Conservation (phyloP, 2,797 vertebrate species). For the Pteronotus mesoamericanus region DNA sequence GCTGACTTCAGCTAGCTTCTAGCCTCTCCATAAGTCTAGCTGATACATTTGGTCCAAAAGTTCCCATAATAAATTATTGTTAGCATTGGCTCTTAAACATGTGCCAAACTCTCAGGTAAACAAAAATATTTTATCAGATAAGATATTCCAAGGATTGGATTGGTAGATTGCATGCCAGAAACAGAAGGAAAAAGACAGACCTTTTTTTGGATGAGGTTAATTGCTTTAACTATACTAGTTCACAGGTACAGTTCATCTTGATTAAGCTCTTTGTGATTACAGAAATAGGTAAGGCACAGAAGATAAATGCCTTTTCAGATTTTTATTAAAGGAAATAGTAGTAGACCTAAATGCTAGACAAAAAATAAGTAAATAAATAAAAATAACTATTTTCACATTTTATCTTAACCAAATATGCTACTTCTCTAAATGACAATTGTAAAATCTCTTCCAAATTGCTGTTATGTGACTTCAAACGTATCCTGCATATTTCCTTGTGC, state of each 20-base stretch:
- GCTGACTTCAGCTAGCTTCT: not conserved
- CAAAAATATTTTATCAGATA: not conserved
- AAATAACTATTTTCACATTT: not conserved
- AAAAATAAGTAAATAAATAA: no score
- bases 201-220: not conserved
- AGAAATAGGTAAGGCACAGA: not conserved
- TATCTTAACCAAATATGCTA: not conserved
- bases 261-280: not conserved
- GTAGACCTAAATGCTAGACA: not conserved
- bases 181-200: not conserved
- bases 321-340: not conserved
- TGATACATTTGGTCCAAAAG: not conserved
- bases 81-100: not conserved
- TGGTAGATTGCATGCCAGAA: not conserved
- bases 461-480: not conserved
- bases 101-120: not conserved
- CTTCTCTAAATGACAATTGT: not conserved
- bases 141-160: not conserved
- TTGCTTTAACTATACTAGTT: not conserved
- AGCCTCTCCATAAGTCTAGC: not conserved
- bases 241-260: not conserved
- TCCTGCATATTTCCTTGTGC: not conserved
- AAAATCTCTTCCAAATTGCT: not conserved
- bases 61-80: not conserved
- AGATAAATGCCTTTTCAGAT: not conserved